Conservation (phyloP, 2,888 invertebrate species). For the Agrotis clavis region DNA sequence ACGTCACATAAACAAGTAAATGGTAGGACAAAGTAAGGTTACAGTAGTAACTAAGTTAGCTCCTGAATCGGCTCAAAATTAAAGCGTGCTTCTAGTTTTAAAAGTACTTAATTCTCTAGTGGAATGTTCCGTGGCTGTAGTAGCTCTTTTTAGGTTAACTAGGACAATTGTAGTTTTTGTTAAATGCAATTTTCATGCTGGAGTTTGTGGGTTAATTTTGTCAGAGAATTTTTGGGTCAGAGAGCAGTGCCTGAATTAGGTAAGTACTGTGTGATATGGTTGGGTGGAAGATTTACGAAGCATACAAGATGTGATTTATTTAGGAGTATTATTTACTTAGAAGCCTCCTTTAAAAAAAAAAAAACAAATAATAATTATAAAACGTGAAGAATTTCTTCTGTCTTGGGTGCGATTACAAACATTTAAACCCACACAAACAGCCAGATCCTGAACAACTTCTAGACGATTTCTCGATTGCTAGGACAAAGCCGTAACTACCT, state of each 20-base stretch:
- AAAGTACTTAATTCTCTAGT: constrained; percentile 42
- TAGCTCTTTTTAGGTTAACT: constrained; percentile 42
- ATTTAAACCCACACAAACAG: too few relatives aligned
- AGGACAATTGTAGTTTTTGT: constrained; percentile 31
- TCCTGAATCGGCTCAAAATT: constrained; percentile 35
- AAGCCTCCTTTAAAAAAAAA: too few relatives aligned
- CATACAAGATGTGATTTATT: too few relatives aligned
- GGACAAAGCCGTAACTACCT: too few relatives aligned
- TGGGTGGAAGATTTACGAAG: neutral
- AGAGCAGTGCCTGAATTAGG: constrained; percentile 15
- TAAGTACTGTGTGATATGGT: neutral
- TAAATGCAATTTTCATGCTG: constrained; percentile 24
- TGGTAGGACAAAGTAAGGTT: constrained; percentile 9
- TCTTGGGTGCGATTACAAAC: too few relatives aligned
- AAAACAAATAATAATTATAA: too few relatives aligned
- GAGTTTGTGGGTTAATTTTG: constrained; percentile 29
- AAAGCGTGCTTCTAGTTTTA: constrained; percentile 40
- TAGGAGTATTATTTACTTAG: too few relatives aligned
- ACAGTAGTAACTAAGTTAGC: constrained; percentile 31
- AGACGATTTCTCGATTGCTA: too few relatives aligned
- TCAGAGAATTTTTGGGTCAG: constrained; percentile 27
- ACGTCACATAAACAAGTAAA: constrained; percentile 36
- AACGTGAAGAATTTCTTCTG: too few relatives aligned
- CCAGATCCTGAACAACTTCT: too few relatives aligned
- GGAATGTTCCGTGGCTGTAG: constrained; percentile 7